A percentile compares a stretch with the other conserved stretches of the same genome.
Conservation (phyloP, 2,797 vertebrate species). For the Pangasius larnaudii region DNA sequence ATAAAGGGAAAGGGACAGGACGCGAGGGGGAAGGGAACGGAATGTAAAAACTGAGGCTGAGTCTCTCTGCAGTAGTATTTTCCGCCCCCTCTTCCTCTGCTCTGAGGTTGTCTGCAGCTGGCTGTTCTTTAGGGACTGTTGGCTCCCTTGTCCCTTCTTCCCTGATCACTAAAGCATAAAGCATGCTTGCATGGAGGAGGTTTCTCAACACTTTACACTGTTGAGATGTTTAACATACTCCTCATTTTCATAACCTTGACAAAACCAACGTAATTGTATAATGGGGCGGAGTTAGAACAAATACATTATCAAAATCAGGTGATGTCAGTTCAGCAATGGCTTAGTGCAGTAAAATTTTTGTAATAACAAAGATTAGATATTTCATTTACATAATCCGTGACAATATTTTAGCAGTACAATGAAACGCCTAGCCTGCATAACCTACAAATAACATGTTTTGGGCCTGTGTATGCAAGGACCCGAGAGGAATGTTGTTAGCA, state of each 20-base stretch:
- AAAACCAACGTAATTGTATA: neutral
- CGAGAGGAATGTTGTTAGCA: neutral
- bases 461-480: neutral
- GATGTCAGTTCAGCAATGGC: neutral
- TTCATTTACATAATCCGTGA: neutral
- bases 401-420: neutral
- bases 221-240: neutral
- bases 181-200: slow-evolving; percentile 2
- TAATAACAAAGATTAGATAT: neutral
- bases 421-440: neutral
- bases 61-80: slow-evolving; percentile 38
- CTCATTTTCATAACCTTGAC: neutral
- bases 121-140: slow-evolving; percentile 44
- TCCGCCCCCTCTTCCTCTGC: slow-evolving; percentile 23
- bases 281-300: neutral
- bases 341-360: neutral
- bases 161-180: slow-evolving; percentile 36
- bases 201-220: neutral
- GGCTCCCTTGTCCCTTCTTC: slow-evolving; percentile 38
- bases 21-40: slow-evolving; percentile 45
- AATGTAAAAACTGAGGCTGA: slow-evolving; percentile 39
- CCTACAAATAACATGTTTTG: neutral
- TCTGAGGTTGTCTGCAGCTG: slow-evolving; percentile 30
- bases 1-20: neutral
- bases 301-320: neutral